phyloP scores from a whole-genome alignment of 1,140 invertebrate genomes.

The Brachionus plicatilis region DNA sequence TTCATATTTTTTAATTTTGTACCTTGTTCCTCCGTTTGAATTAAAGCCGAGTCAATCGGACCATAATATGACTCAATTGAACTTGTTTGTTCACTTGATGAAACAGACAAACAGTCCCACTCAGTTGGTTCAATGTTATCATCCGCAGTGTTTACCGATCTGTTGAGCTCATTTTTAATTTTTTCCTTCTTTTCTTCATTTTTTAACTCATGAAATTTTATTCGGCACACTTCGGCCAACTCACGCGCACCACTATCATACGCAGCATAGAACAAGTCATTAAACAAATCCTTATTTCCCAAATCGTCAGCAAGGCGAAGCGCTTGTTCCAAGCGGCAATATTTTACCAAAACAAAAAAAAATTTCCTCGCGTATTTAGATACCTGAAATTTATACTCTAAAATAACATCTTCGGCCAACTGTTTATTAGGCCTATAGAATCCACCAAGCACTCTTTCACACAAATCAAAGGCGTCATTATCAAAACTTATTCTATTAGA shows the following conservation, averaged over 20 bases:
- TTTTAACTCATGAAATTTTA: slow-evolving; percentile 17
- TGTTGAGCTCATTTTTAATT: not conserved
- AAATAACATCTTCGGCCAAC: not conserved
- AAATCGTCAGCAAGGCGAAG: not conserved
- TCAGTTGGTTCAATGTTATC: not conserved
- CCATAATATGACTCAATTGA: not conserved
- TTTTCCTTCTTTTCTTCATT: not conserved
- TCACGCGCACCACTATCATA: not conserved
- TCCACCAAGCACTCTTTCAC: not conserved
- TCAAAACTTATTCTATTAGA: not conserved
- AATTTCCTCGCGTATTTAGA: not conserved
- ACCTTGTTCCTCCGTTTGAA: not conserved
- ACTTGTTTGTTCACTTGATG: not conserved
- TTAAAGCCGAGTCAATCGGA: not conserved
- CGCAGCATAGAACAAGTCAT: not conserved
- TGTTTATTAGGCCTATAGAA: not conserved
- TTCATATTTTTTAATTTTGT: not conserved
- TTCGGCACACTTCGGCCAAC: not conserved
- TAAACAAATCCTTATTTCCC: not conserved
- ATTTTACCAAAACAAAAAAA: slow-evolving; percentile 9
- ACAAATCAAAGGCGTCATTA: not conserved
- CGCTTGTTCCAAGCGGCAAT: not conserved
- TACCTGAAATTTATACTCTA: not conserved
- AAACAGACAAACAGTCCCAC: not conserved
- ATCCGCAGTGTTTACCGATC: not conserved